Evolutionary conservation across 2,797 vertebrate species (phyloP).

Genomic region (Cygnus olor): DNA sequence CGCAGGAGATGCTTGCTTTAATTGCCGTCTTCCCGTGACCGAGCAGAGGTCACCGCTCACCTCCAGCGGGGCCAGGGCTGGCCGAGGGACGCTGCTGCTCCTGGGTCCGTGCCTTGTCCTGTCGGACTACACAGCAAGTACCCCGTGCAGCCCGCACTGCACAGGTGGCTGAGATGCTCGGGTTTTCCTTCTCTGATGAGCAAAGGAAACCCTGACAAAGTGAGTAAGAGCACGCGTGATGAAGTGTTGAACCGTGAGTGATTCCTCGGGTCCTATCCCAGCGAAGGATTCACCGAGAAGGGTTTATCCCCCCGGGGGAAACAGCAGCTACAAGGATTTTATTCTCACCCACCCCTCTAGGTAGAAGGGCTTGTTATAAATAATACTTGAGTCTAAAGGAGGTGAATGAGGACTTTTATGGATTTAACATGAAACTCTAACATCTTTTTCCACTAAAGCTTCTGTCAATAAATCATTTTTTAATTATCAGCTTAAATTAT

Average conservation of each 20-base stretch:
- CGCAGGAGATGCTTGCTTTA: background rate
- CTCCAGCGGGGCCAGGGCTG: background rate
- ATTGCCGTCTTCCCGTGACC: constrained; percentile 28
- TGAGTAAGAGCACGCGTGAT: fast-evolving
- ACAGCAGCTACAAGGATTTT: background rate
- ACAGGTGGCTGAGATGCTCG: background rate
- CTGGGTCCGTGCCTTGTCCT: too few species aligned
- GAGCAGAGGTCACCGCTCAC: background rate
- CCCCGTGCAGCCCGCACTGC: fast-evolving
- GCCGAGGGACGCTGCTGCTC: fast-evolving
- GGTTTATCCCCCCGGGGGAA: background rate
- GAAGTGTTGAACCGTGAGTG: background rate
- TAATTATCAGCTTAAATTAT: constrained; percentile 68
- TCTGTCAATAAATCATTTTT: constrained; percentile 71
- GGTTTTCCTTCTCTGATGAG: background rate
- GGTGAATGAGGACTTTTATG: background rate
- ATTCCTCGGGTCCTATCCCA: background rate
- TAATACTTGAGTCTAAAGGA: background rate
- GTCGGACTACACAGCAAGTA: background rate
- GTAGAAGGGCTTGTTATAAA: background rate
- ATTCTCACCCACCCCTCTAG: background rate
- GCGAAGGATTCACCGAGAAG: background rate
- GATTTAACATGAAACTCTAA: background rate
- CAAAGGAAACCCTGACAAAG: background rate
- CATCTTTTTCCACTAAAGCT: constrained; percentile 35